Conservation (phyloP, 2,113 vertebrate genomes). For the Ramphastos sulfuratus region DNA sequence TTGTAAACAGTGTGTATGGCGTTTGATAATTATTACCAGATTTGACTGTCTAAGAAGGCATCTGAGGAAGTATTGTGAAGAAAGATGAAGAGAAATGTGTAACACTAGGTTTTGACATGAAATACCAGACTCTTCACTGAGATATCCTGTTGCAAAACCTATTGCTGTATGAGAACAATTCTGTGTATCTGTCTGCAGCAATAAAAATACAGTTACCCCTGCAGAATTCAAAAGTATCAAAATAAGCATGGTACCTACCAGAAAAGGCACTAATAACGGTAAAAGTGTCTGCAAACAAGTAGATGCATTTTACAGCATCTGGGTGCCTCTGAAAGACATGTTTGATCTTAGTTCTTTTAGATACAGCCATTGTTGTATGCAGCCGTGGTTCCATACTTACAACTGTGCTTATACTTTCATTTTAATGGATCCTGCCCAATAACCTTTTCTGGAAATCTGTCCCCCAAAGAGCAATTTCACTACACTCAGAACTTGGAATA, state of each 20-base stretch:
- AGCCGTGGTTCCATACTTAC: background rate
- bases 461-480: too few relatives aligned
- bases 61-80: conserved; percentile 70
- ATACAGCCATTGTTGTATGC: too few relatives aligned
- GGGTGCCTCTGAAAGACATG: background rate
- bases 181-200: conserved; percentile 15
- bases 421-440: background rate
- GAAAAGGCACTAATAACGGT: conserved; percentile 10
- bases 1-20: conserved; percentile 76
- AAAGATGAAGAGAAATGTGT: conserved; percentile 57
- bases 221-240: background rate
- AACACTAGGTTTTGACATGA: conserved; percentile 55
- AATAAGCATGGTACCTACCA: conserved; percentile 19
- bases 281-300: conserved; percentile 11
- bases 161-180: conserved; percentile 4
- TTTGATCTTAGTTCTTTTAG: background rate
- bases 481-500: too few relatives aligned
- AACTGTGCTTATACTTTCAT: background rate
- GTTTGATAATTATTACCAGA: conserved; percentile 83
- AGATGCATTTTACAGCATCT: background rate
- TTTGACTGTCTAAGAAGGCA: conserved; percentile 73
- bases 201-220: background rate
- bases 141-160: background rate
- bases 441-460: too few relatives aligned
- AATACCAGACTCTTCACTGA: conserved; percentile 46